phyloP scores from a whole-genome alignment of 2,113 vertebrate genomes.

The Trogon surrucura region DNA sequence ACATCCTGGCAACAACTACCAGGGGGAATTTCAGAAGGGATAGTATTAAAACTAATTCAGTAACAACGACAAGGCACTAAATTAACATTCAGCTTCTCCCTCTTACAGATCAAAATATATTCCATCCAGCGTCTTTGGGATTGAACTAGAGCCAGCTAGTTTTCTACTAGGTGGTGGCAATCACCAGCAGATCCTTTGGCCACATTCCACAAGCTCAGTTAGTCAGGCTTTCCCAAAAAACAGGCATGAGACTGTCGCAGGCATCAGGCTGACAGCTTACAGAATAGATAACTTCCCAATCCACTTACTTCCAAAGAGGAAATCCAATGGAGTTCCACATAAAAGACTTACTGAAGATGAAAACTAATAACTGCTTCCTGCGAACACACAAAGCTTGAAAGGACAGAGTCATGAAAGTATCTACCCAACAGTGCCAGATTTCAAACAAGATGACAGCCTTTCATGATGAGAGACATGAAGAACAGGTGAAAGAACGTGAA shows the following conservation, averaged over 20 bases:
- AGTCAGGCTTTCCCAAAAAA: background rate
- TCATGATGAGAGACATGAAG: constrained; percentile 9
- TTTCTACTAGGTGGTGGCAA: background rate
- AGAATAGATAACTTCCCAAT: background rate
- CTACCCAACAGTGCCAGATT: background rate
- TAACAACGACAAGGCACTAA: background rate
- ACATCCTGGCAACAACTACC: background rate
- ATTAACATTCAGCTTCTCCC: background rate
- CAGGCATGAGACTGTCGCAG: accelerated
- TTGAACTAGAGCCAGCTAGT: background rate
- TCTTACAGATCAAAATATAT: background rate
- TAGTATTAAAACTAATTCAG: background rate
- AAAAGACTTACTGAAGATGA: background rate
- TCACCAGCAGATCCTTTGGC: background rate
- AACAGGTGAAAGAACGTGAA: constrained; percentile 37
- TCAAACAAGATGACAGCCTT: constrained; percentile 31
- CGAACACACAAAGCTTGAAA: constrained; percentile 29
- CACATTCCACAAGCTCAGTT: background rate
- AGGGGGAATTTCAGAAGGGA: background rate
- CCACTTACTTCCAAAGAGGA: background rate
- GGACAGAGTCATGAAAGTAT: background rate
- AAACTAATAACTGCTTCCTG: constrained; percentile 26
- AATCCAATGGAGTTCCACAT: background rate
- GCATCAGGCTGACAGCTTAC: background rate
- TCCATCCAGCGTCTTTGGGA: background rate